Percentiles rank a stretch among this genome's conserved stretches.
phyloP scores from a whole-genome alignment of 2,797 vertebrate species.

The Peromyscus attwateri region DNA sequence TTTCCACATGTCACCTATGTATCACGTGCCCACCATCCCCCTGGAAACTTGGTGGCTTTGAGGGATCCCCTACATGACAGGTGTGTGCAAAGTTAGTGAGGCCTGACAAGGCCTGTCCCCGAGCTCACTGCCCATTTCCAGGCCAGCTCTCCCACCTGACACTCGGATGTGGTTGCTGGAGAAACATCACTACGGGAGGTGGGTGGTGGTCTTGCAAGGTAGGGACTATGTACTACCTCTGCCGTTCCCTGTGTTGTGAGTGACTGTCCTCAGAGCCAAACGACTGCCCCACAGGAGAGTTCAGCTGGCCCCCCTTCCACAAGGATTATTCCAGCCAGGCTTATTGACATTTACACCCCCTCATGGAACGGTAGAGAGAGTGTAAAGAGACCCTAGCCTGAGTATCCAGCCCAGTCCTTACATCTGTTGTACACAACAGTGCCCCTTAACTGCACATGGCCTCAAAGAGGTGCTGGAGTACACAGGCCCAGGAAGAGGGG shows the following conservation, averaged over 20 bases:
- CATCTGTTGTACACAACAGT: no score
- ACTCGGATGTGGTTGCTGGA: rapidly evolving
- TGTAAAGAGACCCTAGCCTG: neutral
- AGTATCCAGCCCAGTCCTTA: neutral
- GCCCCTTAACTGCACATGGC: neutral
- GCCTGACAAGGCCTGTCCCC: neutral
- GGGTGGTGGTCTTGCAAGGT: neutral
- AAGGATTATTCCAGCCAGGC: neutral
- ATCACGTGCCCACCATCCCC: neutral
- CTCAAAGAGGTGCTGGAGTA: neutral
- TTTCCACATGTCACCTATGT: no score
- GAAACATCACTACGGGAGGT: rapidly evolving
- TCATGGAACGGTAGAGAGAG: neutral
- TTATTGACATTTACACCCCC: neutral
- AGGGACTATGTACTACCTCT: neutral
- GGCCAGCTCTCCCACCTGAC: neutral
- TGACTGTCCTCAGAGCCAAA: neutral
- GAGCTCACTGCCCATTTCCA: neutral
- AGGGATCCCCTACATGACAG: neutral
- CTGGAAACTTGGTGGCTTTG: neutral
- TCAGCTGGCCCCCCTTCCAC: neutral
- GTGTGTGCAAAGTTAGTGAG: neutral
- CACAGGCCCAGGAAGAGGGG: neutral
- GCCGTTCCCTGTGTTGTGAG: neutral
- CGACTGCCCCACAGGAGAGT: neutral